Conservation (phyloP, 1,140 invertebrate species). For the Pomacea maculata region DNA sequence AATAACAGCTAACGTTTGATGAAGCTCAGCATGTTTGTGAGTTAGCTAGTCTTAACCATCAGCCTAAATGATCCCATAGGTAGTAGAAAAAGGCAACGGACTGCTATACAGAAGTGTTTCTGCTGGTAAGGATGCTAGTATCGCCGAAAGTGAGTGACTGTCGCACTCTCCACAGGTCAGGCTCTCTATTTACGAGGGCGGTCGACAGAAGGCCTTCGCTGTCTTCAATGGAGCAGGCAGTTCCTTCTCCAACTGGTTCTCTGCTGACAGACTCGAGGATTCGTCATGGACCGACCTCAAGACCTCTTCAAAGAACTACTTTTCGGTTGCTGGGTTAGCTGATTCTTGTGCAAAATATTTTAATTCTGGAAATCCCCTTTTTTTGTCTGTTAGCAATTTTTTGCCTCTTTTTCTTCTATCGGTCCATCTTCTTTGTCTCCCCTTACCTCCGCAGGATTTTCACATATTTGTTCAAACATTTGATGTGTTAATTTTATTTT, state of each 20-base stretch:
- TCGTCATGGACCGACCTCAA: conserved; percentile 13
- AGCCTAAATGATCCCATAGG: too few species aligned
- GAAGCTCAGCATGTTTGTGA: too few species aligned
- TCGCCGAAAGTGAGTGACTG: too few species aligned
- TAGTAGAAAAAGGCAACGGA: too few species aligned
- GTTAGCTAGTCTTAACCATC: too few species aligned
- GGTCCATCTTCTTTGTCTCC: background rate
- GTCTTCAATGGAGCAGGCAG: background rate
- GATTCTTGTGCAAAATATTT: background rate
- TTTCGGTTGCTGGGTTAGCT: background rate
- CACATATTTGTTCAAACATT: background rate
- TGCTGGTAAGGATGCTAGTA: too few species aligned
- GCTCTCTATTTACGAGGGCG: background rate
- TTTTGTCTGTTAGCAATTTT: background rate
- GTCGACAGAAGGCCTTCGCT: background rate
- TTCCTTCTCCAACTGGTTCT: background rate
- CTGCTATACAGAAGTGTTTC: too few species aligned
- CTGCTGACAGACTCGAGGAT: background rate
- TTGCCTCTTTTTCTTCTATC: background rate
- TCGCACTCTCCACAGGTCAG: background rate
- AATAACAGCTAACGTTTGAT: too few species aligned
- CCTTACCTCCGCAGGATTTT: background rate
- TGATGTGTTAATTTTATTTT: background rate
- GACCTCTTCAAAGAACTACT: background rate
- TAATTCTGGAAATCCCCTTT: background rate